phyloP scores from a whole-genome alignment of 2,888 invertebrate genomes.

The Drosophila nigricruria region DNA sequence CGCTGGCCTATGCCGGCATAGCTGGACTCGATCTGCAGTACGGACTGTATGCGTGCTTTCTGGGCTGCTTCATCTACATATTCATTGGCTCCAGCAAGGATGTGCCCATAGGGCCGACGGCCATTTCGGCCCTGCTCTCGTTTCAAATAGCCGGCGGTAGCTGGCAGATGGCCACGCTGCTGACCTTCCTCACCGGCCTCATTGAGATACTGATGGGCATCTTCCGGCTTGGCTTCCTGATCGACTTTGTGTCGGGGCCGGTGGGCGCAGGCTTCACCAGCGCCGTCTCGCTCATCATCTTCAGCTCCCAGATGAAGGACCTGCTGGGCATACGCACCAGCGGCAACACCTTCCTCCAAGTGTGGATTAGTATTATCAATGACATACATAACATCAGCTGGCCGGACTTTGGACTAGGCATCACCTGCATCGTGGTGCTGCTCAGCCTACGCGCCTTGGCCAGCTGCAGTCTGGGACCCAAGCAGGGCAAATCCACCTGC shows the following conservation, averaged over 20 bases:
- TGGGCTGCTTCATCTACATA: conserved; percentile 95
- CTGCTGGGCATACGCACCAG: conserved; percentile 90
- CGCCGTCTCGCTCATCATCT: conserved; percentile 94
- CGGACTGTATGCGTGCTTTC: conserved; percentile 96
- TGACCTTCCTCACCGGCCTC: conserved; percentile 91
- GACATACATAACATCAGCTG: conserved; percentile 89
- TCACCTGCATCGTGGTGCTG: conserved; percentile 90
- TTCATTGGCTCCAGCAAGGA: conserved; percentile 96
- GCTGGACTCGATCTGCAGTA: conserved; percentile 93
- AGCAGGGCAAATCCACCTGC: conserved; percentile 86
- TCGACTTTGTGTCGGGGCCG: conserved; percentile 96
- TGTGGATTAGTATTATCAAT: conserved; percentile 90
- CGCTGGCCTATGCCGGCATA: conserved; percentile 92
- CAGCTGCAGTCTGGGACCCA: conserved; percentile 88
- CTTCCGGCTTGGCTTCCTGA: conserved; percentile 93
- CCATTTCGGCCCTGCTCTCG: conserved; percentile 95
- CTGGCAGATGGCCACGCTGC: conserved; percentile 89
- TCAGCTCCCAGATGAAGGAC: conserved; percentile 94
- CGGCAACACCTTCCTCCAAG: conserved; percentile 92
- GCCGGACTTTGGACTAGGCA: conserved; percentile 92
- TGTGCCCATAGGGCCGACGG: conserved; percentile 96
- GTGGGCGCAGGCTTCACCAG: conserved; percentile 96
- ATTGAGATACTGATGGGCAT: conserved; percentile 93
- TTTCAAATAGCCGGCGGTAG: conserved; percentile 90
- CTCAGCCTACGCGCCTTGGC: conserved; percentile 91